Evolutionary conservation across 2,113 vertebrate species (phyloP).

Genomic region (Diadophis punctatus): DNA sequence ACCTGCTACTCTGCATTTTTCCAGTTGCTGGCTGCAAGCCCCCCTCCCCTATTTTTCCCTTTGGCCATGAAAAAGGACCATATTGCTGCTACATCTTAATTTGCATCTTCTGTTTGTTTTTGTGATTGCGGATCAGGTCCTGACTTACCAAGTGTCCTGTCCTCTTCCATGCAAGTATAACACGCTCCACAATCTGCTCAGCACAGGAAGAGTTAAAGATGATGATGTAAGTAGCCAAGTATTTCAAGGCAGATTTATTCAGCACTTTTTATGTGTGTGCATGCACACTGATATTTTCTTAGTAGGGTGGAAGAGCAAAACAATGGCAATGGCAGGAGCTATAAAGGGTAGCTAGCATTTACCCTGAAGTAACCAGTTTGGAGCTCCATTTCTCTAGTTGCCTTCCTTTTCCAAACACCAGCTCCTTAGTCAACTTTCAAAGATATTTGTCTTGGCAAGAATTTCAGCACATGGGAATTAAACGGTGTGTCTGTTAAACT

Average conservation of each 20-base stretch:
- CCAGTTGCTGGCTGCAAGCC: slow-evolving; percentile 3
- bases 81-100: neutral
- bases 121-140: slow-evolving; percentile 28
- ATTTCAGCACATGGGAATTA: slow-evolving; percentile 28
- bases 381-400: neutral
- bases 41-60: neutral
- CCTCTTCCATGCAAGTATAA: slow-evolving; percentile 28
- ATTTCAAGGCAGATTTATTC: neutral
- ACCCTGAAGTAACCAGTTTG: neutral
- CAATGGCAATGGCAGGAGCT: neutral
- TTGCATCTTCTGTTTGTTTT: neutral
- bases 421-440: slow-evolving; percentile 1
- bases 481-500: neutral
- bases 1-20: slow-evolving; percentile 59
- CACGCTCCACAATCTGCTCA: slow-evolving; percentile 9
- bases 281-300: neutral
- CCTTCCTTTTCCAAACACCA: neutral
- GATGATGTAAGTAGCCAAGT: slow-evolving; percentile 63
- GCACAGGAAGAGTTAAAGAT: slow-evolving; percentile 62
- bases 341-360: neutral
- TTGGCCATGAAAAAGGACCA: neutral
- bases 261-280: neutral
- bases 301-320: neutral
- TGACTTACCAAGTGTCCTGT: slow-evolving; percentile 6
- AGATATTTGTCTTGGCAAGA: neutral